These are phyloP conservation scores for Epistrophella euchroma DNA, from an alignment of 2,888 invertebrate genomes.

Conservation along the genomic window DNA sequence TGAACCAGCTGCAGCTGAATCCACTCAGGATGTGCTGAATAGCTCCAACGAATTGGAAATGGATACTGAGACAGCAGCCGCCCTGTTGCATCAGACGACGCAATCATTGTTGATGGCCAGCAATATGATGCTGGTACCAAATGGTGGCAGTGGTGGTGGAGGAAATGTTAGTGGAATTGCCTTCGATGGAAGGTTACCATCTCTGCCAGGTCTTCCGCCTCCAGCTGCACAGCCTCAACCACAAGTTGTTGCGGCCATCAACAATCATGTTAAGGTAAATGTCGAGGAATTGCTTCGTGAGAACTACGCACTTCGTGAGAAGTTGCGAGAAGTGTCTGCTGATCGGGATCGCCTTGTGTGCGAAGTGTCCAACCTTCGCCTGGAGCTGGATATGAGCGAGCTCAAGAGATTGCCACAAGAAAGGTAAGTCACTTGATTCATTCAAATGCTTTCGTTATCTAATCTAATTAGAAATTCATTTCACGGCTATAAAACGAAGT, in stretches of 20 bases:
- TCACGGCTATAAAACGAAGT: slow-evolving; percentile 37
- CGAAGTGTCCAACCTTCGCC: slow-evolving; percentile 82
- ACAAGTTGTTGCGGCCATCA: slow-evolving; percentile 66
- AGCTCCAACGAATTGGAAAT: slow-evolving; percentile 48
- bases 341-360: slow-evolving; percentile 83
- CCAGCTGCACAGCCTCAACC: slow-evolving; percentile 38
- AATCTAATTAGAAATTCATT: slow-evolving; percentile 54
- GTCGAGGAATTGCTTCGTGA: slow-evolving; percentile 82
- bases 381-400: slow-evolving; percentile 83
- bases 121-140: slow-evolving; percentile 79
- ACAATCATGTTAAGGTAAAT: slow-evolving; percentile 77
- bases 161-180: slow-evolving; percentile 25
- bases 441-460: slow-evolving; percentile 1
- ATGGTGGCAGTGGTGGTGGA: slow-evolving; percentile 51
- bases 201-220: slow-evolving; percentile 51
- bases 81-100: slow-evolving; percentile 81
- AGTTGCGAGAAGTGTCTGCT: slow-evolving; percentile 81
- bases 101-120: slow-evolving; percentile 82
- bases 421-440: slow-evolving; percentile 79
- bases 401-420: slow-evolving; percentile 83
- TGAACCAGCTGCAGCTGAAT: slow-evolving; percentile 11
- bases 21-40: slow-evolving; percentile 37
- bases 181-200: slow-evolving; percentile 52
- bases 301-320: slow-evolving; percentile 81
- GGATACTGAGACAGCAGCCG: slow-evolving; percentile 59